Percentiles rank a stretch among this genome's conserved stretches.
Conservation (phyloP, 2,797 vertebrate genomes). For the Trichosurus vulpecula region DNA sequence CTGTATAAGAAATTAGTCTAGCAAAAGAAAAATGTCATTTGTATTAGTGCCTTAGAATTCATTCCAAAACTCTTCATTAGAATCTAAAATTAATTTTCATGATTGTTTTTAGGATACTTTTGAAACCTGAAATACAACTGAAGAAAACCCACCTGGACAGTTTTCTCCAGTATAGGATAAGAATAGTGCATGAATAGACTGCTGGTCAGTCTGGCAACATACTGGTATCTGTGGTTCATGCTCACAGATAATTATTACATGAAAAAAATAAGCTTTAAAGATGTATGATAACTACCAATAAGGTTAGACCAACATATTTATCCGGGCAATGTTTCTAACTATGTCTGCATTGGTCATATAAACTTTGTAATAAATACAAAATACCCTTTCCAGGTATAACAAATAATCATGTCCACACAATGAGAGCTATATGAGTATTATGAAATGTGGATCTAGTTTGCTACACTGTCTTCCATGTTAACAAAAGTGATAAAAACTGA, state of each 20-base stretch:
- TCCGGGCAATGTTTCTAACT: slow-evolving; percentile 13
- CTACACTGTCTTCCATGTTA: not conserved
- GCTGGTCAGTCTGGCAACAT: slow-evolving; percentile 45
- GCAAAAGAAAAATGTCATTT: slow-evolving; percentile 77
- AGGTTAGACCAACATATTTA: slow-evolving; percentile 11
- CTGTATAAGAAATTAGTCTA: slow-evolving; percentile 72
- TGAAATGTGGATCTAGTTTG: slow-evolving; percentile 26
- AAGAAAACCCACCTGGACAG: slow-evolving; percentile 50
- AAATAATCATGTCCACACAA: not conserved
- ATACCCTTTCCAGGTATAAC: slow-evolving; percentile 26
- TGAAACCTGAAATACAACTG: slow-evolving; percentile 64
- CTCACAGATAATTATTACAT: slow-evolving; percentile 25
- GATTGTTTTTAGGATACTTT: slow-evolving; percentile 62
- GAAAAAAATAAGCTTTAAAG: slow-evolving; percentile 20
- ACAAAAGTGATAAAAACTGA: slow-evolving; percentile 3
- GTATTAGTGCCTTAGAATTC: slow-evolving; percentile 74
- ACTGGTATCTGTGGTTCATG: slow-evolving; percentile 55
- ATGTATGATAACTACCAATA: slow-evolving; percentile 13
- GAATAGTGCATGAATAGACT: slow-evolving; percentile 51
- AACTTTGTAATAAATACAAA: slow-evolving; percentile 12
- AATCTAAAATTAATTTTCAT: slow-evolving; percentile 69
- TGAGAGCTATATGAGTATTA: slow-evolving; percentile 14
- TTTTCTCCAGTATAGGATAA: slow-evolving; percentile 49
- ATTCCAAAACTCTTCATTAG: slow-evolving; percentile 64
- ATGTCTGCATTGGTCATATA: slow-evolving; percentile 10